Evolutionary conservation across 2,797 vertebrate species (phyloP).

Genomic region (Erethizon dorsatum): DNA sequence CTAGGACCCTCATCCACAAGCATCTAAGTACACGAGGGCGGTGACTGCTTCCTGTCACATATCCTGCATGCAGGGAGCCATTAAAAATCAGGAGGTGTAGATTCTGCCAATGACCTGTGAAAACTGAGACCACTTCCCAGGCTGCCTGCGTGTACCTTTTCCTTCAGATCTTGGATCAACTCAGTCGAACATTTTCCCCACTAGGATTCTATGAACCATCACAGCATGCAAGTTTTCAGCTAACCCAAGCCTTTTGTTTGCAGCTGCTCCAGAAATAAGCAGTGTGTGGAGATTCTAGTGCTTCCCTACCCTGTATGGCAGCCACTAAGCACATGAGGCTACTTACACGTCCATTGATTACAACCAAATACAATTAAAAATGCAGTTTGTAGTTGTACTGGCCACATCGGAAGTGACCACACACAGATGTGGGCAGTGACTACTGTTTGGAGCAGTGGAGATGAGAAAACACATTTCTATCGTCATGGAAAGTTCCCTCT

Average conservation of each 20-base stretch:
- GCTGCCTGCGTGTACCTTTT: neutral
- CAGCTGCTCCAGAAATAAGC: neutral
- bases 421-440: neutral
- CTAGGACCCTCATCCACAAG: neutral
- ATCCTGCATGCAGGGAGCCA: neutral
- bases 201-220: neutral
- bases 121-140: neutral
- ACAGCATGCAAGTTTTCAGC: conserved; percentile 32
- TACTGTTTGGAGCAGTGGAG: neutral
- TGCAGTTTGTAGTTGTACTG: neutral
- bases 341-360: neutral
- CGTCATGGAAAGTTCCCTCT: neutral
- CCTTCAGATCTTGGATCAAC: conserved; percentile 1
- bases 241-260: conserved; percentile 35
- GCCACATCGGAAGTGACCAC: neutral
- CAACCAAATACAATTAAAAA: conserved; percentile 12
- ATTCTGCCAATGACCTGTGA: neutral
- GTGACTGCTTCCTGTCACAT: neutral
- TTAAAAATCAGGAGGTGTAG: neutral
- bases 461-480: neutral
- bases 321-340: neutral
- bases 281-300: neutral
- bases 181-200: neutral
- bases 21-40: neutral
- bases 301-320: neutral